These are phyloP conservation scores for Dermochelys coriacea DNA, from an alignment of 2,797 vertebrate genomes.

Conservation along the genomic window DNA sequence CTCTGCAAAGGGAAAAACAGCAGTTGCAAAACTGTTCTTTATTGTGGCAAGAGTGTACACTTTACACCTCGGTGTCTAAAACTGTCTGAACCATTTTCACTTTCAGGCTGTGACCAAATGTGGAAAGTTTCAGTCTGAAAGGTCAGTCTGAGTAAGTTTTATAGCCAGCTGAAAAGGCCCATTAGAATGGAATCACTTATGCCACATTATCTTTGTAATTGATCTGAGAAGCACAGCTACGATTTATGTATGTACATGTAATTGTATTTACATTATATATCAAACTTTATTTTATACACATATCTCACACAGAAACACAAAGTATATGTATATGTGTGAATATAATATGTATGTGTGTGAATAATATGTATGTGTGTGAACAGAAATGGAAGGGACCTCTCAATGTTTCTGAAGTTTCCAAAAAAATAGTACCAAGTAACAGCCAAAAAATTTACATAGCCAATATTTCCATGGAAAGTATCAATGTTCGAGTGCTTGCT, in stretches of 20 bases:
- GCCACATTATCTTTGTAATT: not conserved
- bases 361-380: not conserved
- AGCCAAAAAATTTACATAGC: not conserved
- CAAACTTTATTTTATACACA: not conserved
- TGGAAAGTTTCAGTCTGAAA: slow-evolving; percentile 19
- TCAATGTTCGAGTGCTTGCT: not conserved
- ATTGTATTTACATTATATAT: not conserved
- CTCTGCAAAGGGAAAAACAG: not conserved
- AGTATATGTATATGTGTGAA: not conserved
- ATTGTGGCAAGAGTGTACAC: not conserved
- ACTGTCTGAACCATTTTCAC: not conserved
- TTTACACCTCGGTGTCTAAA: slow-evolving; percentile 4
- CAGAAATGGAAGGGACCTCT: not conserved
- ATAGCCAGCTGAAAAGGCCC: not conserved
- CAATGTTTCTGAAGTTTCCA: not conserved
- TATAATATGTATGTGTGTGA: not conserved
- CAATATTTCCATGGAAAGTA: not conserved
- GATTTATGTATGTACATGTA: not conserved
- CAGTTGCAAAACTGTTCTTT: not conserved
- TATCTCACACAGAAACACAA: not conserved
- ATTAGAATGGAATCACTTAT: not conserved
- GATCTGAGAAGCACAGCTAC: not conserved
- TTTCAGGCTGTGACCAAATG: not conserved
- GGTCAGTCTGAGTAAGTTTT: not conserved
- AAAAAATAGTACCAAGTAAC: not conserved